A percentile compares a stretch with the other conserved stretches of the same genome.
phyloP scores from a whole-genome alignment of 2,888 invertebrate genomes.

The Caradrina clavipalpis region DNA sequence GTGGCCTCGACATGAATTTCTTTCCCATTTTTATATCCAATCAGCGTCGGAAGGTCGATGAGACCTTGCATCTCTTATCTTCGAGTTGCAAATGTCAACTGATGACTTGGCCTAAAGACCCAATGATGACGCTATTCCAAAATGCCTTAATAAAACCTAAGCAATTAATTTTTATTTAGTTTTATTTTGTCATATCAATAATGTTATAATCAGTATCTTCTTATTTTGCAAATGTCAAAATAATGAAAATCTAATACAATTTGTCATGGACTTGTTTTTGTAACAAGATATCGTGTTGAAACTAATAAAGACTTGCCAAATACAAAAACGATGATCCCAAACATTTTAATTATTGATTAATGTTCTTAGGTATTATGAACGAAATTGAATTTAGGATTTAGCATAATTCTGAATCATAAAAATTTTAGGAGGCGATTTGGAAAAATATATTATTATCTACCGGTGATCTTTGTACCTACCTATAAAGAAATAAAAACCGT shows the following conservation, averaged over 20 bases:
- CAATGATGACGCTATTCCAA: constrained; percentile 27
- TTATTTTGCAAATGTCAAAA: constrained; percentile 30
- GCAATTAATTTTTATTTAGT: constrained; percentile 15
- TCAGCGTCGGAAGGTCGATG: constrained; percentile 55
- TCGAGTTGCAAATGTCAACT: constrained; percentile 42
- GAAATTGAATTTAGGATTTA: constrained; percentile 14
- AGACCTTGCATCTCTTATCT: constrained; percentile 67
- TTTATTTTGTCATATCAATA: constrained; percentile 27
- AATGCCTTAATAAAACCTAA: constrained; percentile 19
- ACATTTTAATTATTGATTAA: constrained; percentile 51
- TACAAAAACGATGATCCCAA: constrained; percentile 28
- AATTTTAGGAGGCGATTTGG: background rate
- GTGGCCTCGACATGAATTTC: constrained; percentile 71
- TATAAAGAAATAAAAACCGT: no score
- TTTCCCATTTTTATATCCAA: constrained; percentile 68
- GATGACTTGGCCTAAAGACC: constrained; percentile 38
- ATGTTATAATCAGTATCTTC: constrained; percentile 31
- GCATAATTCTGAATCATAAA: constrained; percentile 18
- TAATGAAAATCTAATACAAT: constrained; percentile 34
- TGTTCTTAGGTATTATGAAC: constrained; percentile 19
- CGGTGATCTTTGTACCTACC: no score
- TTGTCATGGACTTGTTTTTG: constrained; percentile 43
- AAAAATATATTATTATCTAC: background rate
- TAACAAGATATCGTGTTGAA: constrained; percentile 43
- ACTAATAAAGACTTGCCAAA: constrained; percentile 38